A percentile compares a stretch with the other conserved stretches of the same genome.
Conservation (phyloP, 1,140 invertebrate species). For the Drosophila watanabei region DNA sequence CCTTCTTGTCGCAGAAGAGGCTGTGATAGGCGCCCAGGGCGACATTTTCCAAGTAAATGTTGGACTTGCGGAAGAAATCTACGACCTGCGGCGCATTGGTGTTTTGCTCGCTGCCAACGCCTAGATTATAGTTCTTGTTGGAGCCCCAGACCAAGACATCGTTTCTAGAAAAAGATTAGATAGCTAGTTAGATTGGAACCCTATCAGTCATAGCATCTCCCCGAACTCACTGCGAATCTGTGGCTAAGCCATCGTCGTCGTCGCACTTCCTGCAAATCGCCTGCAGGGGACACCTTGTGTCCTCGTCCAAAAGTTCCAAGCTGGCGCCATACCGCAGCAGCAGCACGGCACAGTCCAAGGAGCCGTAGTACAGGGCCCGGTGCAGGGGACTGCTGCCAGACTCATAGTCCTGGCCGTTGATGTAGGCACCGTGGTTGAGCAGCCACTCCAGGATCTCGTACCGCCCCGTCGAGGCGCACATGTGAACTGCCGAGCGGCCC, state of each 20-base stretch:
- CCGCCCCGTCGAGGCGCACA: conserved; percentile 89
- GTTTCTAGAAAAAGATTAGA: conserved; percentile 41
- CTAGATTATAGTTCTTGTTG: conserved; percentile 91
- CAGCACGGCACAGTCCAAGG: conserved; percentile 88
- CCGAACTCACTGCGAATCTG: conserved; percentile 53
- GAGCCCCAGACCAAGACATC: conserved; percentile 90
- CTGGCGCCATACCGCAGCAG: conserved; percentile 87
- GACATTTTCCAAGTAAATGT: conserved; percentile 85
- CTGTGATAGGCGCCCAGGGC: conserved; percentile 89
- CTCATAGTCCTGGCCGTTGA: conserved; percentile 88
- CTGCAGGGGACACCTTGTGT: conserved; percentile 72
- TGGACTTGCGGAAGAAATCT: conserved; percentile 79
- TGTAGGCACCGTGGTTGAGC: conserved; percentile 86
- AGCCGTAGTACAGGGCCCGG: conserved; percentile 90
- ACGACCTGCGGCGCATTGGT: conserved; percentile 71
- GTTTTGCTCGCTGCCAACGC: conserved; percentile 82
- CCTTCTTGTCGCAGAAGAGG: conserved; percentile 87
- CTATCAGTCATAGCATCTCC: neutral
- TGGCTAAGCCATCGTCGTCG: conserved; percentile 17
- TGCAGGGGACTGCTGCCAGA: conserved; percentile 91
- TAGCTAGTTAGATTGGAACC: neutral
- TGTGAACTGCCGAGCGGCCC: conserved; percentile 89
- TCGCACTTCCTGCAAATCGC: conserved; percentile 71
- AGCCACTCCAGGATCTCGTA: conserved; percentile 89
- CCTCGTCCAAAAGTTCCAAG: conserved; percentile 72